Evolutionary conservation across 2,797 vertebrate species (phyloP).

Genomic region (Neostethus bicornis): DNA sequence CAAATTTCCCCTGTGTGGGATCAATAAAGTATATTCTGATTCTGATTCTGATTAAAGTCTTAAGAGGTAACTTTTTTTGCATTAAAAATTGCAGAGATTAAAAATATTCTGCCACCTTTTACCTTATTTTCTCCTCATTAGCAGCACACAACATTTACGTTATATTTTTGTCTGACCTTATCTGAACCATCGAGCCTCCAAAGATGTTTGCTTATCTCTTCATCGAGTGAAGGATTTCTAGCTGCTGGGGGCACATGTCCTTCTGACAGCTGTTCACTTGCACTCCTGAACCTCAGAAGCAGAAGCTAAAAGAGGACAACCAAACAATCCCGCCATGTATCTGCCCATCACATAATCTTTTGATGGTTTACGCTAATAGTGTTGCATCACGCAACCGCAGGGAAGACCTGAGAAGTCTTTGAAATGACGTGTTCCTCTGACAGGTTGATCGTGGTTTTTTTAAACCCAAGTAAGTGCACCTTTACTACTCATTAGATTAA

Average conservation of each 20-base stretch:
- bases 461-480: conserved; percentile 65
- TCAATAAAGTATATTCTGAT: no score
- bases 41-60: no score
- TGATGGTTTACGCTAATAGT: conserved; percentile 12
- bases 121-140: background rate
- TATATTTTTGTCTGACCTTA: background rate
- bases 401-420: conserved; percentile 12
- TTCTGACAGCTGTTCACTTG: conserved; percentile 28
- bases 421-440: conserved; percentile 30
- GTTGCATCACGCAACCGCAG: conserved; percentile 17
- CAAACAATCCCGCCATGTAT: conserved; percentile 19
- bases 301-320: conserved; percentile 13
- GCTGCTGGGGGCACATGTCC: background rate
- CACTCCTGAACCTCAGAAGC: conserved; percentile 29
- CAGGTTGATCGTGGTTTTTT: conserved; percentile 19
- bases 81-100: background rate
- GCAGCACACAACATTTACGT: background rate
- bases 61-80: no score
- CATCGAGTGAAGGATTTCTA: conserved; percentile 6
- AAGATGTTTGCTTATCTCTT: conserved; percentile 18
- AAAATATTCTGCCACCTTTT: background rate
- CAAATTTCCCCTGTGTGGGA: no score
- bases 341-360: conserved; percentile 5
- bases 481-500: conserved; percentile 76
- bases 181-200: background rate